These are phyloP conservation scores for Lepidostoma basale DNA, from an alignment of 1,140 invertebrate species.

Conservation along the genomic window DNA sequence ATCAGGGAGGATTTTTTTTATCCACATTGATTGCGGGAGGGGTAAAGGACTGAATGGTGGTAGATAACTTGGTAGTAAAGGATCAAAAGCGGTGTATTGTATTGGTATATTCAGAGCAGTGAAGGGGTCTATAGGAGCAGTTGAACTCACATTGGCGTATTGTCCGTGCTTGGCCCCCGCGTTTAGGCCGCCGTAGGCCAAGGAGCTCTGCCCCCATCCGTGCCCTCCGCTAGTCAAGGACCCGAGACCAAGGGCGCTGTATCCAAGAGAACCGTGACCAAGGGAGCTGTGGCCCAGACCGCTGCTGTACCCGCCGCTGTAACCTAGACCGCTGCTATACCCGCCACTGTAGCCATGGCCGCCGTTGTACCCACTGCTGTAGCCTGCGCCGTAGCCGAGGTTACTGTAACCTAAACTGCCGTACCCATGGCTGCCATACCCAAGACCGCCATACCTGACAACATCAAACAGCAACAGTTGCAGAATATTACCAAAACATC, in stretches of 20 bases:
- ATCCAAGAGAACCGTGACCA: slow-evolving; percentile 1
- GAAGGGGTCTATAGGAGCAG: too few relatives aligned
- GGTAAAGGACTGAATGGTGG: too few relatives aligned
- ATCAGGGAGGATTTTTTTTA: too few relatives aligned
- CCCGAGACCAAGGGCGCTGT: background rate
- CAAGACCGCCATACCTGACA: background rate
- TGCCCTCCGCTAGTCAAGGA: background rate
- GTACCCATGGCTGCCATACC: background rate
- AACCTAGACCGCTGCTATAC: slow-evolving; percentile 5
- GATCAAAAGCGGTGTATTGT: too few relatives aligned
- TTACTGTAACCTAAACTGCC: slow-evolving; percentile 5
- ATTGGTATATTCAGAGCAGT: too few relatives aligned
- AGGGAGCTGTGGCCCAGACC: background rate
- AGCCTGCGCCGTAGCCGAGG: slow-evolving; percentile 12
- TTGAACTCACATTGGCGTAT: background rate
- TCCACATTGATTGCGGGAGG: too few relatives aligned
- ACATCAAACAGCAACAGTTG: background rate
- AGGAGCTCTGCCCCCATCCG: background rate
- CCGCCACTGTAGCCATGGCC: background rate
- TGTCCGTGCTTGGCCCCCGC: background rate
- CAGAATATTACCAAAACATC: background rate
- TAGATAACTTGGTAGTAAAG: too few relatives aligned
- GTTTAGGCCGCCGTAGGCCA: background rate
- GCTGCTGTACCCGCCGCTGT: background rate
- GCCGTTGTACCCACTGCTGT: slow-evolving; percentile 4